These are phyloP conservation scores for Nomada lathburiana DNA, from an alignment of 2,888 invertebrate genomes.

Conservation along the genomic window DNA sequence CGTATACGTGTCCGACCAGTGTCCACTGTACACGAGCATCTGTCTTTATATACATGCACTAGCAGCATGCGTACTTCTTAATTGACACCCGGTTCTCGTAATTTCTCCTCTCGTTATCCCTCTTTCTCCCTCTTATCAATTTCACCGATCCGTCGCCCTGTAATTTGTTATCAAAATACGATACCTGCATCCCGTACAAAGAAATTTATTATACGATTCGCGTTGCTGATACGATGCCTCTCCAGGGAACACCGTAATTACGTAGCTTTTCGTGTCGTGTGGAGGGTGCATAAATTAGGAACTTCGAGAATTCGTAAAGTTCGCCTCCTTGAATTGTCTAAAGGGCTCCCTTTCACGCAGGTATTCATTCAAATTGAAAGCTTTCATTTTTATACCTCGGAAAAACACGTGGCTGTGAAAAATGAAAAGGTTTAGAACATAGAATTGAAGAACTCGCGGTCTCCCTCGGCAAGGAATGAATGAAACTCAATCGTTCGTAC, in stretches of 20 bases:
- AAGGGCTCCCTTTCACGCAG: not conserved
- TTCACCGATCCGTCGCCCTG: not conserved
- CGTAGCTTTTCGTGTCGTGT: constrained; percentile 1
- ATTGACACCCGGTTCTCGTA: constrained; percentile 8
- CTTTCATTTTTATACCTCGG: too few relatives aligned
- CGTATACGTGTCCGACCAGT: constrained; percentile 17
- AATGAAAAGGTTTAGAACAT: too few relatives aligned
- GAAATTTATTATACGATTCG: constrained; percentile 14
- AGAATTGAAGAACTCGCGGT: not conserved
- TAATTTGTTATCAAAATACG: constrained; percentile 24
- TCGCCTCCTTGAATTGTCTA: not conserved
- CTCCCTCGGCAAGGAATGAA: not conserved
- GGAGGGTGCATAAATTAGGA: constrained; percentile 45
- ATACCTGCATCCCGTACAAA: not conserved
- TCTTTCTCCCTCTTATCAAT: constrained; percentile 1
- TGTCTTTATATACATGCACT: not conserved
- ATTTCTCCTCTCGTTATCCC: constrained; percentile 19
- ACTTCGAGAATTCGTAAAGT: constrained; percentile 7
- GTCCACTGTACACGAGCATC: not conserved
- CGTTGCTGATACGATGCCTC: not conserved
- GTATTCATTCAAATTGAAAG: too few relatives aligned
- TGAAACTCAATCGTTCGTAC: constrained; percentile 8
- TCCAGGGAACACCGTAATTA: constrained; percentile 23
- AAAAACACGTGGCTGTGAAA: too few relatives aligned
- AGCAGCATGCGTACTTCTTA: constrained; percentile 24